Evolutionary conservation across 2,113 vertebrate species (phyloP).

Genomic region (Spermophilus dauricus): DNA sequence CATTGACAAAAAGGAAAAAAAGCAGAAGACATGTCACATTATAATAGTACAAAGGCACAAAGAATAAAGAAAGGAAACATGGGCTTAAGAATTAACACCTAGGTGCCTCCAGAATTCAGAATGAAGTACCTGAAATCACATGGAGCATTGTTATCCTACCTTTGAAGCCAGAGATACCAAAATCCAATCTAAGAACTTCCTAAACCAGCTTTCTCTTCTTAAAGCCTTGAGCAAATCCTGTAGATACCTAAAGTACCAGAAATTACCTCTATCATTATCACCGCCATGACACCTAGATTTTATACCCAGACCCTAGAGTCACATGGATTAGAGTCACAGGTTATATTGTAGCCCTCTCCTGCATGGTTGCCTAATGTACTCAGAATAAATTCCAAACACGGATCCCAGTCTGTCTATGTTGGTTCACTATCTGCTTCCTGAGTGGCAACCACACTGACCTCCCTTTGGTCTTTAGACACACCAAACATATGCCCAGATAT

Average conservation of each 20-base stretch:
- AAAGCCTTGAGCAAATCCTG: background rate
- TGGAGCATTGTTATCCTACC: background rate
- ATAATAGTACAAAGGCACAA: background rate
- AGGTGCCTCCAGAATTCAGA: background rate
- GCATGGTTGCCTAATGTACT: background rate
- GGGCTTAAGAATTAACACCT: background rate
- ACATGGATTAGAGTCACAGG: background rate
- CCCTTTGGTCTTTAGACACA: background rate
- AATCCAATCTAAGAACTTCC: background rate
- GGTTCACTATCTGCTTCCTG: background rate
- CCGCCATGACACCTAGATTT: fast-evolving
- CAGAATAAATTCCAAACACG: background rate
- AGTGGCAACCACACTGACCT: background rate
- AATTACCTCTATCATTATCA: background rate
- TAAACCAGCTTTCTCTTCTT: background rate
- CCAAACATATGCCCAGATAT: background rate
- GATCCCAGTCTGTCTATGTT: background rate
- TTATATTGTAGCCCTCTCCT: background rate
- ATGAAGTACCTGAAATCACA: background rate
- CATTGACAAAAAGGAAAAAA: background rate
- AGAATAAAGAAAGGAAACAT: background rate
- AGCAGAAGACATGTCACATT: background rate
- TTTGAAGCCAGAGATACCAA: background rate
- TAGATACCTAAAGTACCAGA: background rate
- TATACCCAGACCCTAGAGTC: background rate